Conservation (phyloP, 2,113 vertebrate genomes). For the Menura novaehollandiae region DNA sequence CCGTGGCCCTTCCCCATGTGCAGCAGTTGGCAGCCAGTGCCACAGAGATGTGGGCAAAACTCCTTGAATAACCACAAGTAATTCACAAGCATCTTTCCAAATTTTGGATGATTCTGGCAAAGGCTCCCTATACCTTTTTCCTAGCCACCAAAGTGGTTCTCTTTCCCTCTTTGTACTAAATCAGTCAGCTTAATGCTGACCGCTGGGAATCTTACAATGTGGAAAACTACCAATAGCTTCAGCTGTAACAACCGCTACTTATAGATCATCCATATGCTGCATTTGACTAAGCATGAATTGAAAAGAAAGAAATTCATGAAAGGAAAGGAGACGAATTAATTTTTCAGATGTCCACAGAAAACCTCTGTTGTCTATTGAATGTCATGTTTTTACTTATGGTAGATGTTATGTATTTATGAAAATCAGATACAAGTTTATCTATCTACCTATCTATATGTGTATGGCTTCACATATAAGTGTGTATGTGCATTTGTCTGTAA, state of each 20-base stretch:
- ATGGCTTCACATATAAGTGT: not conserved
- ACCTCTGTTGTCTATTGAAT: not conserved
- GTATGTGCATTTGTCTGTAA: not conserved
- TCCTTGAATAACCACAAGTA: not conserved
- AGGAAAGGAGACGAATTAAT: not conserved
- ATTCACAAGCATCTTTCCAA: not conserved
- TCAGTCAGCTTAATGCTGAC: not conserved
- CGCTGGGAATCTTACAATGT: not conserved
- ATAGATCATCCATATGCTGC: not conserved
- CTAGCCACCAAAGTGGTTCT: not conserved
- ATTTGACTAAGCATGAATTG: not conserved
- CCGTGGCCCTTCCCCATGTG: not conserved
- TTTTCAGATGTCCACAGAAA: not conserved
- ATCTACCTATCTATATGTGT: not conserved
- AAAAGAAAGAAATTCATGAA: not conserved
- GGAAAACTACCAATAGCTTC: not conserved
- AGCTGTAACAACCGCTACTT: not conserved
- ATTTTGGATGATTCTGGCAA: not conserved
- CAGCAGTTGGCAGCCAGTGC: not conserved
- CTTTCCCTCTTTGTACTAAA: not conserved
- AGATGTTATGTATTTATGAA: not conserved
- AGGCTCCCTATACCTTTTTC: not conserved
- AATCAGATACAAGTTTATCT: not conserved
- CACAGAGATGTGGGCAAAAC: not conserved
- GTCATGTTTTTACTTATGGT: not conserved